Base-by-base conservation (phyloP, 2,113 vertebrate species). In the Buteo buteo region DNA sequence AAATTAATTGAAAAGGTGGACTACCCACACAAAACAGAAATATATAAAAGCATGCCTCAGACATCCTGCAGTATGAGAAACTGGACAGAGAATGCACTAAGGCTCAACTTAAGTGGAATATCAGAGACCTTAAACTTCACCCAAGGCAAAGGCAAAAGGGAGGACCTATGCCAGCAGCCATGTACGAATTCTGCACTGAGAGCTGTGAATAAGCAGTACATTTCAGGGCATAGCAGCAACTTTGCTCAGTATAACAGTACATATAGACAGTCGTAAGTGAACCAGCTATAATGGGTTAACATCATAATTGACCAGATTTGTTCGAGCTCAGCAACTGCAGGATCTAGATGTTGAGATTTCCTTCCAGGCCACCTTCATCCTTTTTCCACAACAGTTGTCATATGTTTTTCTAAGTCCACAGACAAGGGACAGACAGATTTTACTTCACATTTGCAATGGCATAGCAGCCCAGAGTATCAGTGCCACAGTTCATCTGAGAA, bases 1-100 rank as follows among this genome's bases (percentile, higher is more conserved):
- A 94, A 96, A 90, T 62, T 76, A 94, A 97, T 73, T 94, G 71
- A 71, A 87, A 93, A 90, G 12, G 24, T 26, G 18, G 44, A 88
- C 44, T 74, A 45, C 34, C 72, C 38, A 72, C 31, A 8, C 58
- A 45, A 36, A 69, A 77, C 26, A 67, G 80, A 90, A 94, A 76
- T 64, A 54, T 25, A 26, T 20, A 40, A 65, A 72, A 77, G 8
- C 20, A 69, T 34, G 32, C 8, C 34, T 70, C 59, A 76, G 74
- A 74, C 25, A 65, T 38, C 42, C 32, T 86, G 62, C 47, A 54
- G 40, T 49, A 45, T 28, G 32, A 6, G 25, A 70, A 86, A 55
- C 6, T 22, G n/a, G 57, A 55, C 31, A 61, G 49, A 85, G 25
- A 81, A 76, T 54, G 36, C n/a, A 38, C 47, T 38, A 52, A 81